Evolutionary conservation across 1,140 invertebrate species (phyloP).

Genomic region (Ylistrum balloti): DNA sequence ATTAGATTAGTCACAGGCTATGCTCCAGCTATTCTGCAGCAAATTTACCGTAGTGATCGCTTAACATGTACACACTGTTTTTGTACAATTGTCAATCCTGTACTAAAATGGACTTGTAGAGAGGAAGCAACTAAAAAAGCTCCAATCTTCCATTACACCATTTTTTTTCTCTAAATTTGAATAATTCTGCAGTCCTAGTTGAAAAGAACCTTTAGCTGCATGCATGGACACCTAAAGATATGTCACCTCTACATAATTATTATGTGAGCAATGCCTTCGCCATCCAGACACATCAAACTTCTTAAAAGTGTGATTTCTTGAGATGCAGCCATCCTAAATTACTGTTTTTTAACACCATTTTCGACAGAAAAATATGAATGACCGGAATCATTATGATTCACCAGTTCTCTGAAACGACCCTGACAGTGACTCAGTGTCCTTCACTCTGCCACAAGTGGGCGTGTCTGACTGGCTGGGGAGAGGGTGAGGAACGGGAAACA

Average conservation of each 20-base stretch:
- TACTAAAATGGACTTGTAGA: not conserved
- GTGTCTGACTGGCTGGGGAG: not conserved
- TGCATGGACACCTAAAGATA: not conserved
- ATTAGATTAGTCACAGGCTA: not conserved
- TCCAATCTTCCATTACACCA: not conserved
- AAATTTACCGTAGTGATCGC: not conserved
- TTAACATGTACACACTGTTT: not conserved
- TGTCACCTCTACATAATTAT: not conserved
- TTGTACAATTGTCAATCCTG: too few relatives aligned
- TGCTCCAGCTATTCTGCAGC: not conserved
- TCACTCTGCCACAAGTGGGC: not conserved
- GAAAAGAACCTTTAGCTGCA: not conserved
- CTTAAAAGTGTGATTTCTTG: not conserved
- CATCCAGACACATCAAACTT: conserved; percentile 22
- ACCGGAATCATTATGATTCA: not conserved
- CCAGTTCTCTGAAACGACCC: not conserved
- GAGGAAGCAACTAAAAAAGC: not conserved
- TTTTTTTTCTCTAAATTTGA: not conserved
- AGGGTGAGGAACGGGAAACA: not conserved
- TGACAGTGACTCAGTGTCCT: not conserved
- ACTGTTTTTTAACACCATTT: conserved; percentile 17
- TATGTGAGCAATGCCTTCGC: not conserved
- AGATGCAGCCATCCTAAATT: not conserved
- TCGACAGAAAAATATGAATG: conserved; percentile 28
- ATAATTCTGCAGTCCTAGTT: not conserved